Conservation (phyloP, 2,797 vertebrate species). For the Pseudochromis fuscus region DNA sequence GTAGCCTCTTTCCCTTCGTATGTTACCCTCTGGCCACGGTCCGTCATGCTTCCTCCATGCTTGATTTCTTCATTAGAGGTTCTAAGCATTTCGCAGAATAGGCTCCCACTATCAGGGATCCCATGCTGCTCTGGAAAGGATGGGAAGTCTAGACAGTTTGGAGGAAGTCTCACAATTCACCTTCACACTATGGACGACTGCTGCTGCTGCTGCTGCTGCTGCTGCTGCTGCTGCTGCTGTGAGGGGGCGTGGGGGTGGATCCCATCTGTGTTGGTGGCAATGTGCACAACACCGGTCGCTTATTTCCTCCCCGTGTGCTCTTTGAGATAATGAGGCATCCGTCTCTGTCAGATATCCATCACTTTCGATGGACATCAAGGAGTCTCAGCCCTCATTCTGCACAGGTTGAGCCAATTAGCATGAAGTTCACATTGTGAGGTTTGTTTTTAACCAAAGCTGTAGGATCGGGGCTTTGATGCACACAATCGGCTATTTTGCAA, state of each 20-base stretch:
- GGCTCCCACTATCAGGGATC: conserved; percentile 66
- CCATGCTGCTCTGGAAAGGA: conserved; percentile 59
- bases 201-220: conserved; percentile 22
- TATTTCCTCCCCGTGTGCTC: neutral
- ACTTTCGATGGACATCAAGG: conserved; percentile 7
- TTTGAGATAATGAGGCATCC: neutral
- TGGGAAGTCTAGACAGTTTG: conserved; percentile 66
- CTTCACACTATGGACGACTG: conserved; percentile 52
- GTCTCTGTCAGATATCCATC: conserved; percentile 6
- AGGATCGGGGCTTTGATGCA: neutral
- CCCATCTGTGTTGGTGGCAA: conserved; percentile 18
- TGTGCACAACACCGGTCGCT: neutral
- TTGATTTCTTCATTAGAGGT: conserved; percentile 76
- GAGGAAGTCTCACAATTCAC: conserved; percentile 58
- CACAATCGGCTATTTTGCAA: neutral
- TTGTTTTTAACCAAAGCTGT: neutral
- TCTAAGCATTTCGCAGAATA: conserved; percentile 67
- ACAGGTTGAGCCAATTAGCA: conserved; percentile 11
- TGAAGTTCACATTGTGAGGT: neutral
- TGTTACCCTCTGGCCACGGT: conserved; percentile 54
- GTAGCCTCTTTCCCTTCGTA: conserved; percentile 13
- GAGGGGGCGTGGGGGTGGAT: conserved; percentile 13
- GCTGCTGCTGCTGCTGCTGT: no score
- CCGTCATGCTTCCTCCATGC: conserved; percentile 73
- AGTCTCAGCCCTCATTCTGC: neutral